phyloP scores from a whole-genome alignment of 2,797 vertebrate genomes.

The Sandelia bainsii region DNA sequence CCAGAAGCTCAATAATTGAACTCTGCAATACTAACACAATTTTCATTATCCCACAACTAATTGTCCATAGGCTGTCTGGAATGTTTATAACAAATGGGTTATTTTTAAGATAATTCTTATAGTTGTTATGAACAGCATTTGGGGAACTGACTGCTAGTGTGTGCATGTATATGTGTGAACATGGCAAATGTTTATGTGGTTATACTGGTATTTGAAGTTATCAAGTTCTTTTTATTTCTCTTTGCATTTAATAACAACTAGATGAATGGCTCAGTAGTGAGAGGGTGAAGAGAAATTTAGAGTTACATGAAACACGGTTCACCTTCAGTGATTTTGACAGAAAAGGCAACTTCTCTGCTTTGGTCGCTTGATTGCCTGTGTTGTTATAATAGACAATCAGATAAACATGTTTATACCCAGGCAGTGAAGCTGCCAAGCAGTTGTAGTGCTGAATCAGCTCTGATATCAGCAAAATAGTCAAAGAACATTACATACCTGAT shows the following conservation, averaged over 20 bases:
- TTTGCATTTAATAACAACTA: conserved; percentile 12
- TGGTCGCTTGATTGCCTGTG: conserved; percentile 44
- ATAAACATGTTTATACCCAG: conserved; percentile 50
- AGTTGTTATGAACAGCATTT: conserved; percentile 16
- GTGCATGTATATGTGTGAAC: conserved; percentile 1
- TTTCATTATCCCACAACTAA: conserved; percentile 38
- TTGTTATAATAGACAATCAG: conserved; percentile 51
- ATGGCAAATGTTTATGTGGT: not conserved
- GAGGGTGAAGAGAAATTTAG: conserved; percentile 20
- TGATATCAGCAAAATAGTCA: conserved; percentile 47
- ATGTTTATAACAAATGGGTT: conserved; percentile 26
- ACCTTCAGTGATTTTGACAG: conserved; percentile 49
- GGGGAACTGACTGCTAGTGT: conserved; percentile 9
- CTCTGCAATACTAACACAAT: conserved; percentile 48
- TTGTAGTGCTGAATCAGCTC: conserved; percentile 38
- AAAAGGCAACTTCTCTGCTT: conserved; percentile 44
- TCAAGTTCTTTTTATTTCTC: conserved; percentile 28
- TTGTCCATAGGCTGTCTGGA: conserved; percentile 46
- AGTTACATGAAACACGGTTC: conserved; percentile 40
- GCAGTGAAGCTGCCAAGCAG: conserved; percentile 38
- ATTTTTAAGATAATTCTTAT: conserved; percentile 25
- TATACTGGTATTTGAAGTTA: conserved; percentile 23
- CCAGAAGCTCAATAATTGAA: conserved; percentile 58
- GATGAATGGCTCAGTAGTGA: conserved; percentile 27
- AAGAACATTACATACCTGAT: conserved; percentile 60